A percentile compares a stretch with the other conserved stretches of the same genome.
Evolutionary conservation across 2,888 invertebrate genomes (phyloP).

Genomic region (Callimorpha dominula): DNA sequence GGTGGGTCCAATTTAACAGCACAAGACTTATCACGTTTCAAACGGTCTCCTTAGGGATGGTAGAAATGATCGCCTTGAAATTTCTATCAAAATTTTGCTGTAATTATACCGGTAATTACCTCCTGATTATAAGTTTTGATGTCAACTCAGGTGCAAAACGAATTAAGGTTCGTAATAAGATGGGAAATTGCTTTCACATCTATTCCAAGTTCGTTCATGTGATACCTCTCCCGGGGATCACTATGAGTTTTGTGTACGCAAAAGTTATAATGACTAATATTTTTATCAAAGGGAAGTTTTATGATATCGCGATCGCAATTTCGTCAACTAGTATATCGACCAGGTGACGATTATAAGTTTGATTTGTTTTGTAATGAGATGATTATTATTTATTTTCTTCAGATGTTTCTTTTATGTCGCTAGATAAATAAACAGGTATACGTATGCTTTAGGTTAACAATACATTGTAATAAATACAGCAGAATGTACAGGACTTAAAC

Average conservation of each 20-base stretch:
- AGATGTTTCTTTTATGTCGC: background rate
- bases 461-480: too few species aligned
- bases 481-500: too few species aligned
- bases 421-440: too few species aligned
- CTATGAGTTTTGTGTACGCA: constrained; percentile 48
- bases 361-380: constrained; percentile 36
- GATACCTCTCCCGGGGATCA: constrained; percentile 46
- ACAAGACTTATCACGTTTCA: constrained; percentile 40
- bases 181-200: constrained; percentile 63
- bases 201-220: constrained; percentile 51
- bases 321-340: constrained; percentile 42
- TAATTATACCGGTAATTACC: constrained; percentile 64
- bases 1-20: constrained; percentile 45
- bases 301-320: constrained; percentile 60
- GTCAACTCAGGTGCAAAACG: constrained; percentile 70
- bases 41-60: constrained; percentile 34
- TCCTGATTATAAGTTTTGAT: constrained; percentile 70
- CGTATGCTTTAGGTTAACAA: too few species aligned
- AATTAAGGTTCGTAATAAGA: constrained; percentile 62
- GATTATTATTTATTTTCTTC: constrained; percentile 12
- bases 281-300: constrained; percentile 65
- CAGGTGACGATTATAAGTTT: constrained; percentile 42
- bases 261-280: constrained; percentile 66
- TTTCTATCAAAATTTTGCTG: constrained; percentile 41
- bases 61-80: constrained; percentile 36